phyloP scores from a whole-genome alignment of 2,797 vertebrate genomes.

The Peromyscus eremicus region DNA sequence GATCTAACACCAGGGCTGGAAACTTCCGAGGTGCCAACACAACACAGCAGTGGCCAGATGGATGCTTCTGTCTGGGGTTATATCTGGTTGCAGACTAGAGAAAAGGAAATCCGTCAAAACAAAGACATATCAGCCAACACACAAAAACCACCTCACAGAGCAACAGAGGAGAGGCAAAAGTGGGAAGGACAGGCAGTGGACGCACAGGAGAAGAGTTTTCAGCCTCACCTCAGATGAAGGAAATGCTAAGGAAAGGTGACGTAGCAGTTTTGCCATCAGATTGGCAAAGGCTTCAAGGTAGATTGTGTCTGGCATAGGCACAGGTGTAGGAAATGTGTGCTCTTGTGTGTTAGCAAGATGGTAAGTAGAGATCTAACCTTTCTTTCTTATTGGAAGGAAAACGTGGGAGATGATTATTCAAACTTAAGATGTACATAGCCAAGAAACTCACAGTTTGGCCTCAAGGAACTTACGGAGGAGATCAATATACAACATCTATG shows the following conservation, averaged over 20 bases:
- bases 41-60: conserved; percentile 26
- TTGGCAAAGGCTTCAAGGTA: not conserved
- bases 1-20: conserved; percentile 2
- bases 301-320: not conserved
- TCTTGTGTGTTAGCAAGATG: not conserved
- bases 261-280: not conserved
- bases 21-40: not conserved
- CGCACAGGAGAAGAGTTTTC: not conserved
- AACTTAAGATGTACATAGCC: conserved; percentile 3
- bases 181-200: conserved; percentile 1
- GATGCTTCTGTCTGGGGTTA: conserved; percentile 44
- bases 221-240: conserved; percentile 32
- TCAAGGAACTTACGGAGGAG: conserved; percentile 43
- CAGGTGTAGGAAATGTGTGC: not conserved
- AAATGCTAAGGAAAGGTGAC: conserved; percentile 34
- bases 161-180: not conserved
- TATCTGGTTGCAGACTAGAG: conserved; percentile 39
- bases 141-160: not conserved
- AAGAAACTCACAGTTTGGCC: conserved; percentile 43
- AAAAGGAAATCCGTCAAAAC: conserved; percentile 33
- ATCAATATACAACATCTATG: not conserved
- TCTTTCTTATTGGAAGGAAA: not conserved
- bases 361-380: not conserved
- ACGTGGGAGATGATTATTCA: conserved; percentile 28
- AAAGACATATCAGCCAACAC: conserved; percentile 9